A percentile compares a stretch with the other conserved stretches of the same genome.
Evolutionary conservation across 2,888 invertebrate genomes (phyloP).

Genomic region (Ptychoptera albimana): DNA sequence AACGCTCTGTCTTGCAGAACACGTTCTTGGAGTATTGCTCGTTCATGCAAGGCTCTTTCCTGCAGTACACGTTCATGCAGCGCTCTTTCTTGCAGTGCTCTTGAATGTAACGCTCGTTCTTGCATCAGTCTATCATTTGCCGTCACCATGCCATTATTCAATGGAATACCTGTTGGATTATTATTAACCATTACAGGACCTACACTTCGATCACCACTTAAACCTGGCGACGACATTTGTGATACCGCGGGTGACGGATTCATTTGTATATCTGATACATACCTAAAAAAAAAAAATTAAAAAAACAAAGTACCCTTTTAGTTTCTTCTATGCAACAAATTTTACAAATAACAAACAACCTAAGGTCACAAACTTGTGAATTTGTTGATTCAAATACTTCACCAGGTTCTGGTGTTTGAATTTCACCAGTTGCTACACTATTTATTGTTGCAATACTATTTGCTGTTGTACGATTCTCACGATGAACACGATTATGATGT

Average conservation of each 20-base stretch:
- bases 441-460: conserved; percentile 36
- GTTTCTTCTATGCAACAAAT: neutral
- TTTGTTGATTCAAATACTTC: conserved; percentile 16
- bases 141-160: neutral
- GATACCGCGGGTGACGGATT: conserved; percentile 15
- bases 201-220: neutral
- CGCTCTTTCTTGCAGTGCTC: conserved; percentile 9
- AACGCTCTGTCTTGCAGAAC: conserved; percentile 10
- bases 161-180: neutral
- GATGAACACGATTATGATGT: conserved; percentile 61
- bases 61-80: conserved; percentile 13
- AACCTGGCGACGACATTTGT: conserved; percentile 14
- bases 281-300: conserved; percentile 9
- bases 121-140: conserved; percentile 15
- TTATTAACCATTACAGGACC: conserved; percentile 6
- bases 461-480: conserved; percentile 40
- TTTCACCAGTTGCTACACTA: conserved; percentile 30
- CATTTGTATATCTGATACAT: conserved; percentile 16
- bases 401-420: conserved; percentile 9
- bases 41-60: conserved; percentile 10
- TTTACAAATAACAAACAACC: conserved; percentile 10
- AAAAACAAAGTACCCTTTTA: neutral
- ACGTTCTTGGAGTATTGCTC: conserved; percentile 10
- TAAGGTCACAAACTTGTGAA: conserved; percentile 17
- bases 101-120: conserved; percentile 12